Percentiles rank a stretch among this genome's conserved stretches.
Evolutionary conservation across 2,797 vertebrate genomes (phyloP).

Genomic region (Alca torda): DNA sequence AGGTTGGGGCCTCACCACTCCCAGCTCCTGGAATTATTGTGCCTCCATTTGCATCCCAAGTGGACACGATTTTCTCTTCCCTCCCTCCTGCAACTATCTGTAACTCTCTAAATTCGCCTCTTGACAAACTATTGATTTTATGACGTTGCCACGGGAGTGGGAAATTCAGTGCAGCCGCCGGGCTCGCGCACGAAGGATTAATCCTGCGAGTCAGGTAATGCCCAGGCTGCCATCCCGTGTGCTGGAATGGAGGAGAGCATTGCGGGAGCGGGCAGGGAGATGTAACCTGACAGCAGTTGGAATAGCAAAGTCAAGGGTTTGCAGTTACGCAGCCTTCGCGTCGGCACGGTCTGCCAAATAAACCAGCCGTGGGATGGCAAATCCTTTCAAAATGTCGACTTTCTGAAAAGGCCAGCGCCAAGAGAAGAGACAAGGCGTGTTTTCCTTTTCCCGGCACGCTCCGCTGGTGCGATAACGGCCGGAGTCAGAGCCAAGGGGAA

Average conservation of each 20-base stretch:
- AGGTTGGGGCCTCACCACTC: background rate
- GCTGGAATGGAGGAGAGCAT: background rate
- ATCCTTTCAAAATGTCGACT: background rate
- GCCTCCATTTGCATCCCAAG: background rate
- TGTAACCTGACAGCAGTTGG: background rate
- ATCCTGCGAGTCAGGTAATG: background rate
- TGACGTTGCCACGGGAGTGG: background rate
- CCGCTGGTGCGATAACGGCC: background rate
- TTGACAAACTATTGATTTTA: background rate
- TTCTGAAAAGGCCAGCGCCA: background rate
- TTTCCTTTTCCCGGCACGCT: background rate
- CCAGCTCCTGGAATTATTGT: background rate
- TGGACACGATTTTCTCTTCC: background rate
- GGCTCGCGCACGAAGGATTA: background rate
- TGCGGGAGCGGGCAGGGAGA: accelerated
- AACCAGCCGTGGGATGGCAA: background rate
- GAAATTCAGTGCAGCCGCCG: background rate
- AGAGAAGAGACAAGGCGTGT: background rate
- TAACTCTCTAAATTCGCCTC: background rate
- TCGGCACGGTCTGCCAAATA: background rate
- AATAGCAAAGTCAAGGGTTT: background rate
- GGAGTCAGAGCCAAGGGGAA: background rate
- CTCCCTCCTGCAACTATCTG: background rate
- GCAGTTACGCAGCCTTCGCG: background rate
- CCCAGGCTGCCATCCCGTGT: background rate